These are phyloP conservation scores for Watersipora subatra DNA, from an alignment of 1,140 invertebrate genomes.

Conservation along the genomic window DNA sequence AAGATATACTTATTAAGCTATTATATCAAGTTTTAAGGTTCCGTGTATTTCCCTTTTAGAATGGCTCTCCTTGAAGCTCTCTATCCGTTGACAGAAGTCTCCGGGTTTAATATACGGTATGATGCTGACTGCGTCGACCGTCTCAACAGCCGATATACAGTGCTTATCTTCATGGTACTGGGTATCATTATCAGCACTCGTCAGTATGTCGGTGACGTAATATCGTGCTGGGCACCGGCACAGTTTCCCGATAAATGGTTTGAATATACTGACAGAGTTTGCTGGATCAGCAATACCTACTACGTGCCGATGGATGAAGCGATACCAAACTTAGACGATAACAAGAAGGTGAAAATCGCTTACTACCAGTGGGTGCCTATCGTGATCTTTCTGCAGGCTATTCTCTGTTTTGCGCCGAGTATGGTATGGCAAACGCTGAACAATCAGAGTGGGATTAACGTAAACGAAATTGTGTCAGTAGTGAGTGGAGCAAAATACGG, in stretches of 20 bases:
- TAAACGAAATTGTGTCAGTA: not conserved
- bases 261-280: slow-evolving; percentile 12
- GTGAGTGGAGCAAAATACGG: not conserved
- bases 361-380: not conserved
- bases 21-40: too few relatives aligned
- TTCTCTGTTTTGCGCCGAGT: not conserved
- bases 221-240: not conserved
- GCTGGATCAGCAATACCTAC: slow-evolving; percentile 13
- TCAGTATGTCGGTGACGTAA: not conserved
- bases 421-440: not conserved
- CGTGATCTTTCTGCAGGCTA: not conserved
- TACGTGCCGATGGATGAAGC: slow-evolving; percentile 11
- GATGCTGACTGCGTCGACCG: slow-evolving; percentile 42
- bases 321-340: not conserved
- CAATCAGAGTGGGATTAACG: not conserved
- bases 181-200: slow-evolving; percentile 31
- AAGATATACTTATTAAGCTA: too few relatives aligned
- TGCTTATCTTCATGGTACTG: slow-evolving; percentile 33
- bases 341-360: not conserved
- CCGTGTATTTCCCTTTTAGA: too few relatives aligned
- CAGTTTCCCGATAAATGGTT: not conserved
- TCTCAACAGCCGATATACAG: slow-evolving; percentile 38
- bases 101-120: slow-evolving; percentile 16
- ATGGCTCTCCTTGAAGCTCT: not conserved
- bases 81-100: not conserved